Conservation (phyloP, 2,888 invertebrate species). For the Brenthis daphne region DNA sequence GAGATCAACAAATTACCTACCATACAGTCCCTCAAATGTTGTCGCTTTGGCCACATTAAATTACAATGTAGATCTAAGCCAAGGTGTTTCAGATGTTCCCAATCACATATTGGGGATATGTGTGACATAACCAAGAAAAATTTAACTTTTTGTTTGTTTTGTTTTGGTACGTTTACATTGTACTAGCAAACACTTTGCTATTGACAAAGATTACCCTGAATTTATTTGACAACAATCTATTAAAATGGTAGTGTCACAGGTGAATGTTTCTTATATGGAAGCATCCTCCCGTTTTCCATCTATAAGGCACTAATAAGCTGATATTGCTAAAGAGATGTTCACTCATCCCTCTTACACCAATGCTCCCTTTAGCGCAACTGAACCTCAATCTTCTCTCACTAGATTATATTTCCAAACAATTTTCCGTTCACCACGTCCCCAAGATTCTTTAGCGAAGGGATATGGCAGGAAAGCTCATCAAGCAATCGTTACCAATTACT, state of each 20-base stretch:
- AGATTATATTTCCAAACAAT: constrained; percentile 6
- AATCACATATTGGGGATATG: constrained; percentile 29
- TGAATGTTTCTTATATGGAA: constrained; percentile 10
- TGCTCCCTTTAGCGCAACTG: not conserved
- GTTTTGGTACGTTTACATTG: constrained; percentile 18
- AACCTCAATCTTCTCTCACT: not conserved
- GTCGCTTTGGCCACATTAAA: constrained; percentile 41
- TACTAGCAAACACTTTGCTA: constrained; percentile 35
- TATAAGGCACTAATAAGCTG: constrained; percentile 14
- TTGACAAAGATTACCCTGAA: constrained; percentile 36
- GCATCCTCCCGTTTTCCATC: constrained; percentile 23
- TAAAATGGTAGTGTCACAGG: too few species aligned
- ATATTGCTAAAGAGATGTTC: constrained; percentile 19
- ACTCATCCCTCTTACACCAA: not conserved
- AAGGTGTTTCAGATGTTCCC: constrained; percentile 37
- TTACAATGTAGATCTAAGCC: constrained; percentile 40
- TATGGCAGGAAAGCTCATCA: constrained; percentile 9
- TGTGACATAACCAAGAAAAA: constrained; percentile 24
- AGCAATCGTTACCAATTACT: not conserved
- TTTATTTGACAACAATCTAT: not conserved
- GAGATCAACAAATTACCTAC: constrained; percentile 35
- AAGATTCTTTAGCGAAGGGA: not conserved
- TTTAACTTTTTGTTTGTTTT: constrained; percentile 15
- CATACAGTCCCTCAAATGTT: constrained; percentile 39
- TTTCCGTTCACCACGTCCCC: constrained; percentile 14